Evolutionary conservation across 2,888 invertebrate species (phyloP), one percentile per base, ranked within the genome.

Genomic region (Sesia bembeciformis): DNA sequence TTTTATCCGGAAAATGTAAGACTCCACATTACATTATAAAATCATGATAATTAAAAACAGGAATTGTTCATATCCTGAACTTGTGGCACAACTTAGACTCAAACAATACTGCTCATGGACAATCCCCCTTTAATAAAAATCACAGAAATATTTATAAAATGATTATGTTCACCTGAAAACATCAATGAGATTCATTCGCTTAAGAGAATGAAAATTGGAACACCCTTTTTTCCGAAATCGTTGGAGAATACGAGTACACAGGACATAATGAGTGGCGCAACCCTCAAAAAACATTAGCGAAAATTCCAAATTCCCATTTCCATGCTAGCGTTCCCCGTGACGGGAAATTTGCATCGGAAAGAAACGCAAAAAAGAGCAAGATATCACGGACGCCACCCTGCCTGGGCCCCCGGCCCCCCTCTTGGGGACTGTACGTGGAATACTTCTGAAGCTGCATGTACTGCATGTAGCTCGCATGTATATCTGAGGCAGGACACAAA

Each of bases 331-430:
- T 23, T 23, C 50, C 61, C 64, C 63, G 68, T 68, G 71, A 70
- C 70, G 68, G 75, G 67, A 76, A 76, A 81, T 84, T 84, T 84
- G 83, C 84, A 82, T 72, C 72, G 76, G 77, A 77, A 83, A 85
- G 83, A 81, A 82, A 81, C 68, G 76, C 71, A 81, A 84, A 84
- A 79, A 81, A 78, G 82, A 69, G 76, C 76, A 52, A 77, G 71
- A 65, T 55, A 4, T 8, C 49, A 39, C 50, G 50, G 5, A 7
- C 8, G 23, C 50, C 50, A 38, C 50, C 50, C 50, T 38, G 8
- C 7, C 38, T 7, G 4, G 6, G 6, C 49, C 4, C 8, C 8
- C 50, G 5, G 5, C 7, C 50, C 50, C 39, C 50, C 50, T 23
- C 39, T 50, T 50, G 50, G 50, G 38, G 50, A 50, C 50, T 39